Evolutionary conservation across 2,888 invertebrate species (phyloP), one percentile per base, ranked within the genome.

Genomic region (Chydorus sphaericus): DNA sequence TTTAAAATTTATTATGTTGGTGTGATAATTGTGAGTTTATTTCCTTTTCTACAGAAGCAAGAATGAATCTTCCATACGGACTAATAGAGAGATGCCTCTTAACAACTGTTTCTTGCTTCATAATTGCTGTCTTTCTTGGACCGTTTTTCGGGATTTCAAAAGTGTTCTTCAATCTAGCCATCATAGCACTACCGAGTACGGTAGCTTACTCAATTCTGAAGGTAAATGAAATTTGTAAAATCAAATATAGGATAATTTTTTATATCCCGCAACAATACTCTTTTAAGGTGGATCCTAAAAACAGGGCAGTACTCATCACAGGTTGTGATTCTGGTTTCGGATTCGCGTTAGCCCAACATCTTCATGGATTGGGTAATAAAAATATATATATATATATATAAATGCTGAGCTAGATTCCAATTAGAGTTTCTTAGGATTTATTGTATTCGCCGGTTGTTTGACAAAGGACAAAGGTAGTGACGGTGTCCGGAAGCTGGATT

Each of bases 371-470:
- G 60, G n/a, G n/a, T n/a, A n/a, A n/a, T n/a, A n/a, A n/a, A n/a
- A n/a, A n/a, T n/a, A n/a, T n/a, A n/a, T n/a, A n/a, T n/a, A n/a
- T n/a, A n/a, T n/a, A n/a, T n/a, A n/a, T n/a, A n/a, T n/a, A n/a
- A n/a, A n/a, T n/a, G n/a, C n/a, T n/a, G n/a, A n/a, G n/a, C n/a
- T n/a, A n/a, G n/a, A n/a, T n/a, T n/a, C n/a, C n/a, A n/a, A n/a
- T n/a, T n/a, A n/a, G n/a, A n/a, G n/a, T 33, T 55, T 3, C 14
- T 23, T 56, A 55, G 69, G 69, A 23, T 62, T 66, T 48, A 62
- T 64, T 26, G 66, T 67, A 11, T 68, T 69, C 60, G 68, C 69
- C 6, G 68, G 67, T 11, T 69, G 68, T 59, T 57, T 67, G n/a
- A 50, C 62, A 59, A 62, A 63, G 11, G 55, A 58, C 33, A 50